Percentiles rank a stretch among this genome's conserved stretches.
These are phyloP conservation scores for Crotophaga sulcirostris DNA, from an alignment of 2,113 vertebrate species.

Conservation along the genomic window DNA sequence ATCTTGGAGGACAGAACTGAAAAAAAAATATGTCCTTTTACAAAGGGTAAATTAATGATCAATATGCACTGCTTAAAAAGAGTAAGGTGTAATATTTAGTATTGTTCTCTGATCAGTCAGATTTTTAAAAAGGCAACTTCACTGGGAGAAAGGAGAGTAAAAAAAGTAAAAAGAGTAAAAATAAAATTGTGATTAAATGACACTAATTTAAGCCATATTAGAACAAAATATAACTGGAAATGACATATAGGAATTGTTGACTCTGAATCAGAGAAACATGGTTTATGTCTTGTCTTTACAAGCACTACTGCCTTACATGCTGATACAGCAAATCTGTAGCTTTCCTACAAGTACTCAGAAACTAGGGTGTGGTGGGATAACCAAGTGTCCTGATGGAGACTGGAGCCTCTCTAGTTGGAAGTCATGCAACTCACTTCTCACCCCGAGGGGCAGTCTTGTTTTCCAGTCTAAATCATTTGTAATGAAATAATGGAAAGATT, in stretches of 20 bases:
- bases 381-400: neutral
- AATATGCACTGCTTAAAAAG: neutral
- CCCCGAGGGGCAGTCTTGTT: neutral
- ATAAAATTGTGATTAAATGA: neutral
- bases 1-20: constrained; percentile 34
- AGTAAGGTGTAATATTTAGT: neutral
- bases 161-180: too few species aligned
- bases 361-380: neutral
- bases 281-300: constrained; percentile 21
- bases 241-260: neutral
- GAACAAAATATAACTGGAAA: constrained; percentile 30
- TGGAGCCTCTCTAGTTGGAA: neutral
- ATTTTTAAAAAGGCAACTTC: neutral
- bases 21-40: constrained; percentile 1
- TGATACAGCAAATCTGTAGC: constrained; percentile 31
- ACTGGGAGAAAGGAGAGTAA: neutral
- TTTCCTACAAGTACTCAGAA: constrained; percentile 6
- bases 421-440: neutral
- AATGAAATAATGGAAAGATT: constrained; percentile 59
- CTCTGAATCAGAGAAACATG: neutral
- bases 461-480: neutral
- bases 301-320: neutral
- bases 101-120: neutral
- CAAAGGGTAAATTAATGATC: neutral
- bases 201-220: constrained; percentile 14